Evolutionary conservation across 1,140 invertebrate genomes (phyloP), one percentile per base, ranked within the genome.

Genomic region (Philaenus spumarius): DNA sequence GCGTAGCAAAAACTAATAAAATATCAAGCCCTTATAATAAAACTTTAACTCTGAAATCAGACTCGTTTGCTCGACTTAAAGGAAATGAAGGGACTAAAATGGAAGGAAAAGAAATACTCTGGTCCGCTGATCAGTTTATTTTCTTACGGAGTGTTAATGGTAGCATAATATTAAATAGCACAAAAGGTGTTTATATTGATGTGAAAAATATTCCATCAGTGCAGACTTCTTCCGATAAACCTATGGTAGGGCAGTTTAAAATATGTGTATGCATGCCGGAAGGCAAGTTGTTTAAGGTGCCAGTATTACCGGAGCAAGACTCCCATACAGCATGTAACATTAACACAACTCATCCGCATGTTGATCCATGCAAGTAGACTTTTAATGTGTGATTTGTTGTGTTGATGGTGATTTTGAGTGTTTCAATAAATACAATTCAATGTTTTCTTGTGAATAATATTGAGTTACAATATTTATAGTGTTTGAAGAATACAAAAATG

Each of bases 181-280:
- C 81, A 43, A 80, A 85, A 20, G 86, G 86, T 0, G 77, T 90
- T 1, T 83, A 76, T 37, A 73, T 93, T 0, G 84, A 92, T 67
- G 78, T 87, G 0, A 80, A 84, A 61, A 81, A 81, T 57, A 77
- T 93, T 43, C 87, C 88, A 78, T 57, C 76, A 0, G 67, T 46
- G 15, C 30, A 6, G 47, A 45, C 6, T 11, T 20, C 23, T 19
- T 20, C 45, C 12, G 62, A 58, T 12, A 56, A 62, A 20, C 51
- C 67, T 2, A 37, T 52, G 24, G 56, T 63, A 6, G 60, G 67
- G 0, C 88, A 92, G 67, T 93, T 84, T 67, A 93, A 93, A 74
- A 76, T 94, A 2, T 94, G 90, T 60, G 82, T 93, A 1, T 93
- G 90, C 67, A 92, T 92, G 88, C 89, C 90, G 0, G 78, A 84